Conservation (phyloP, 2,888 invertebrate genomes). For the Dryobota labecula region DNA sequence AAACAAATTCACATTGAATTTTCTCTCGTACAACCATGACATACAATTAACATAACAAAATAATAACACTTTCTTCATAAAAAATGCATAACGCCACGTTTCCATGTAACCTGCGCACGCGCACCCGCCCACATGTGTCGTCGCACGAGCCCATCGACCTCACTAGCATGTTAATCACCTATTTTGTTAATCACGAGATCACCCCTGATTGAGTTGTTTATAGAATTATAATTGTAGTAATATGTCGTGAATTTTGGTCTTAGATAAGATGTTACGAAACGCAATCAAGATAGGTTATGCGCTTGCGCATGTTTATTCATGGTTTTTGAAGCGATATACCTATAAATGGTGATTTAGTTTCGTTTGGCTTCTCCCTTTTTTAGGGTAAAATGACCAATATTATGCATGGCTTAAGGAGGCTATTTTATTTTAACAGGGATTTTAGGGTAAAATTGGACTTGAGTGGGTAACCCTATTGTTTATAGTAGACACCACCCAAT, state of each 20-base stretch:
- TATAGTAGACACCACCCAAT: no score
- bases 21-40: no score
- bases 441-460: no score
- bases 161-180: slow-evolving; percentile 60
- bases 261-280: slow-evolving; percentile 48
- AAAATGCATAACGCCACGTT: slow-evolving; percentile 56
- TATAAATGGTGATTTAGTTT: no score
- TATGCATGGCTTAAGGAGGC: no score
- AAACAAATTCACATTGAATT: neutral
- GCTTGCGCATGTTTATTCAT: slow-evolving; percentile 37
- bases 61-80: slow-evolving; percentile 60
- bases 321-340: slow-evolving; percentile 18
- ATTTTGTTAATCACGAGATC: slow-evolving; percentile 61
- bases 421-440: no score
- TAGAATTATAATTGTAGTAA: slow-evolving; percentile 33
- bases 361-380: no score
- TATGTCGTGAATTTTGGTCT: slow-evolving; percentile 48
- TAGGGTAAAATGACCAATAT: no score
- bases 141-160: slow-evolving; percentile 58
- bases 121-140: slow-evolving; percentile 61
- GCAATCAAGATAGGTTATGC: slow-evolving; percentile 17
- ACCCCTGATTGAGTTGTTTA: slow-evolving; percentile 55
- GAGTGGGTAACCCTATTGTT: no score
- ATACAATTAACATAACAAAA: slow-evolving; percentile 50
- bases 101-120: slow-evolving; percentile 59